phyloP scores from a whole-genome alignment of 2,113 vertebrate species.

The Coptodon rendalli region DNA sequence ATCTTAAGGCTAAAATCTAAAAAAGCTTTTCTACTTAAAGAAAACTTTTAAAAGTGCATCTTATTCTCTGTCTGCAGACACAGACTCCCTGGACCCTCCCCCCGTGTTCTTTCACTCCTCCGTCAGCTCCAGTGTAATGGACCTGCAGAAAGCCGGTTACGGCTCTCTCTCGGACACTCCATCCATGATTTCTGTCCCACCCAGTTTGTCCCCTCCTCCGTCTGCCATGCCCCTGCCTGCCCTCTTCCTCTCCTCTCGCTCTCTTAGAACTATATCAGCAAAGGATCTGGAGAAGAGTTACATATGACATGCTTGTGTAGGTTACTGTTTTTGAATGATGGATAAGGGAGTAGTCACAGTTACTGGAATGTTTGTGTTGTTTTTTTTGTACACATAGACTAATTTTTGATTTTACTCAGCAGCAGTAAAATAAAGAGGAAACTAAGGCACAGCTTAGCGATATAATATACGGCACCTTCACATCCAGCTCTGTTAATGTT shows the following conservation, averaged over 20 bases:
- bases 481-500: background rate
- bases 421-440: background rate
- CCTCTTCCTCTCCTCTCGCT: conserved; percentile 50
- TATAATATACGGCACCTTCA: background rate
- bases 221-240: conserved; percentile 57
- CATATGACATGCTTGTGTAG: conserved; percentile 28
- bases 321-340: background rate
- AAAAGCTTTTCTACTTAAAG: background rate
- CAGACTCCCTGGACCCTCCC: conserved; percentile 50
- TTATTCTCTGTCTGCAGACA: conserved; percentile 30
- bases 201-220: conserved; percentile 64
- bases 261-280: conserved; percentile 70
- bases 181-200: conserved; percentile 70
- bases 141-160: conserved; percentile 39
- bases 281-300: conserved; percentile 68
- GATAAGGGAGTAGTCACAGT: background rate
- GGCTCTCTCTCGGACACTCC: conserved; percentile 66
- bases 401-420: fast-evolving
- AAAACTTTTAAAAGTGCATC: background rate
- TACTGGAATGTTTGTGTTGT: background rate
- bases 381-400: background rate
- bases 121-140: background rate
- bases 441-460: background rate
- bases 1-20: background rate
- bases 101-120: conserved; percentile 52